Base-by-base conservation (phyloP, 1,140 invertebrate species). In the Dendroctonus ponderosae region DNA sequence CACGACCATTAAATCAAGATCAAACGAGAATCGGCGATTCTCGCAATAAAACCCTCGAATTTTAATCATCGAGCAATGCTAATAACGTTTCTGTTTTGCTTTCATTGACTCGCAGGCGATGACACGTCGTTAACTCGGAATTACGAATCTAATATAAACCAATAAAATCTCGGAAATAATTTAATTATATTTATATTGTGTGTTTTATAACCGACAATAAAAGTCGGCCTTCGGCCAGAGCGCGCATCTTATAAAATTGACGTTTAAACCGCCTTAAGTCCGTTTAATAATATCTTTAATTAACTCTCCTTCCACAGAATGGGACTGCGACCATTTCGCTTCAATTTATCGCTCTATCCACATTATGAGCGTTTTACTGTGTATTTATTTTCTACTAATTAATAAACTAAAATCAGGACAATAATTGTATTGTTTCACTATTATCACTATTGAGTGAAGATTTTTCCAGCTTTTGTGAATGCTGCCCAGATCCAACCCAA, bases 161-260 rank as follows among this genome's bases (percentile, higher is more conserved):
- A 66, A 66, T 66, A 66, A 66, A 66, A 66, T 66, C 63, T 66
- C 49, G 56, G 57, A 59, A 66, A 66, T 66, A 66, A 66, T 66
- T 66, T 66, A 66, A 66, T 66, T 66, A 66, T 66, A 66, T 66
- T 66, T 66, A 66, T 66, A 59, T 66, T 54, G 54, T 51, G 53
- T 59, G 63, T 66, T 66, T 66, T 66, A 66, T 66, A 44, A 42
- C 9, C 51, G 41, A 58, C 63, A 66, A 66, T 66, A 66, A 66
- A 66, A 66, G 54, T 43, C 9, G 61, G 11, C 48, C 50, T 52
- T 53, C 38, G 50, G 40, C 48, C 26, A 26, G 26, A 26, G 49
- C 41, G 41, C 49, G 51, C 39, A 46, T 52, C 61, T 62, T 62
- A 62, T 62, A 62, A 62, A 40, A 62, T 15, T 62, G 51, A 62